Conservation (phyloP, 2,888 invertebrate species). For the Drosophila aldrichi region DNA sequence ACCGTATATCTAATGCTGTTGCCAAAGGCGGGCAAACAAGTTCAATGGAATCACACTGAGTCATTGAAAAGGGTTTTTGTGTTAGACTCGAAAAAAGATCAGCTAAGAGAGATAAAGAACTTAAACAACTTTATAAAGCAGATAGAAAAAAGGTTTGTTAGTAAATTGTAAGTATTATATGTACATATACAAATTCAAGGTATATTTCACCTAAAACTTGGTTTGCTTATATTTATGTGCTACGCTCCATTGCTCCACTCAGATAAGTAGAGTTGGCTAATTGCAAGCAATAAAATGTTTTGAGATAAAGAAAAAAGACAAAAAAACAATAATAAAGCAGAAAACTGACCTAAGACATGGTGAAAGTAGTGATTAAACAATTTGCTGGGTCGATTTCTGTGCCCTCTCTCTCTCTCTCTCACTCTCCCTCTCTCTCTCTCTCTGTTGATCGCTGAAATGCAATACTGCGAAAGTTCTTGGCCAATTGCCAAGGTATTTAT, state of each 20-base stretch:
- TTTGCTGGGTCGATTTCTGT: not conserved
- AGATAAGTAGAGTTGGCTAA: constrained; percentile 56
- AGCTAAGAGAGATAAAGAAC: not conserved
- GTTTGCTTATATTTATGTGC: not conserved
- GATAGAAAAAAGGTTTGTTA: not conserved
- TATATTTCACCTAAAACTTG: not conserved
- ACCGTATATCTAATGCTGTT: too few species aligned
- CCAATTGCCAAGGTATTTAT: constrained; percentile 37
- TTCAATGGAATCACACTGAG: constrained; percentile 47
- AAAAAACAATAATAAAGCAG: constrained; percentile 33
- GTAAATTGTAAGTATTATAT: not conserved
- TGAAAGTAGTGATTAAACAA: constrained; percentile 23
- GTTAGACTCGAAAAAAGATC: not conserved
- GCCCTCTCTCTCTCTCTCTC: not conserved
- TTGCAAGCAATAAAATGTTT: constrained; percentile 46
- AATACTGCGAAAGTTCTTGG: constrained; percentile 38
- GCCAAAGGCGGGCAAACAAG: constrained; percentile 36
- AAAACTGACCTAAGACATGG: constrained; percentile 70
- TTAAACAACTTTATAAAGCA: not conserved
- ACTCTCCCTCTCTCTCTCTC: not conserved
- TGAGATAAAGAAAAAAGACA: constrained; percentile 25
- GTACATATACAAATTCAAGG: not conserved
- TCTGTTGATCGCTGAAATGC: constrained; percentile 8
- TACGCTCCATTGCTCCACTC: constrained; percentile 19
- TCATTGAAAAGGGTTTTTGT: constrained; percentile 18